phyloP scores from a whole-genome alignment of 2,113 vertebrate genomes.

The Athene cunicularia region DNA sequence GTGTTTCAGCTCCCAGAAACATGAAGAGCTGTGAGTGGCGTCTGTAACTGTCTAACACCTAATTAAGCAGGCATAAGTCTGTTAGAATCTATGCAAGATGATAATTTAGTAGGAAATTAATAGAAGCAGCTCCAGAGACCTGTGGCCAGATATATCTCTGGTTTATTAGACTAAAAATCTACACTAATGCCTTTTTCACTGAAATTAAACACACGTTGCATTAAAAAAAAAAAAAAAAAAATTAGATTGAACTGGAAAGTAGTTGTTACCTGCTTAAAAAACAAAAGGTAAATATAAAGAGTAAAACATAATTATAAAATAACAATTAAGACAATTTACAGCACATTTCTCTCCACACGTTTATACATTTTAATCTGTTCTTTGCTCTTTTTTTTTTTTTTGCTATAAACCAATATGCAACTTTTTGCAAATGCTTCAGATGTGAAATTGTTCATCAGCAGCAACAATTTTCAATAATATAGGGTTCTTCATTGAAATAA shows the following conservation, averaged over 20 bases:
- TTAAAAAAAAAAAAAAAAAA: background rate
- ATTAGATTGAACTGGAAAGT: background rate
- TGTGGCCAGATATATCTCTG: background rate
- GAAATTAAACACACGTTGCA: background rate
- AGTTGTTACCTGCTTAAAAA: background rate
- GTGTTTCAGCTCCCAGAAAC: background rate
- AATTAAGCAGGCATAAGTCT: background rate
- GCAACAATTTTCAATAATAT: background rate
- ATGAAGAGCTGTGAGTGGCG: background rate
- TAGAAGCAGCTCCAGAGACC: background rate
- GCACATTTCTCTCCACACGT: background rate
- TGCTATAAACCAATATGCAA: background rate
- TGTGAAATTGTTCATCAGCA: background rate
- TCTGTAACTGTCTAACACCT: background rate
- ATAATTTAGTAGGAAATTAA: background rate
- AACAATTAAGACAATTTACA: background rate
- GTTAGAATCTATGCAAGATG: background rate
- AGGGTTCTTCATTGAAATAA: background rate
- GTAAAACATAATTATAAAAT: background rate
- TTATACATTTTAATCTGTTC: background rate
- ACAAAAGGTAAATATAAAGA: background rate
- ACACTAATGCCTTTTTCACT: background rate
- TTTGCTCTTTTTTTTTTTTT: background rate
- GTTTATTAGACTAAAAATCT: background rate
- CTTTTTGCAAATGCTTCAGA: background rate